phyloP scores from a whole-genome alignment of 2,113 vertebrate genomes.

The Chaenocephalus aceratus region DNA sequence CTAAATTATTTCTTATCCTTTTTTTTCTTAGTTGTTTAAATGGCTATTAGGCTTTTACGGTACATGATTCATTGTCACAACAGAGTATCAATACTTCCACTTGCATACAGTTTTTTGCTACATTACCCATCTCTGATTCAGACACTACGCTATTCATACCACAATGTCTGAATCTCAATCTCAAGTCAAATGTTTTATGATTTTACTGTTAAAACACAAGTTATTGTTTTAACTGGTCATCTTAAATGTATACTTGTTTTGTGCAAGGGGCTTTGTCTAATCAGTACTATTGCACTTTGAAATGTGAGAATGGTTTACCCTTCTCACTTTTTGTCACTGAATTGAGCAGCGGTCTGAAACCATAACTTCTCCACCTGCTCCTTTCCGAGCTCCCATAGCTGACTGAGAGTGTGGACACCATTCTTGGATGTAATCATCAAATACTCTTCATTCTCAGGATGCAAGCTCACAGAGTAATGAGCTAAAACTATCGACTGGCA shows the following conservation, averaged over 20 bases:
- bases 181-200: background rate
- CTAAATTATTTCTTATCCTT: too few species aligned
- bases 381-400: constrained; percentile 85
- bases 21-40: background rate
- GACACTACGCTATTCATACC: background rate
- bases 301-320: background rate
- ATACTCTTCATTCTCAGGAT: constrained; percentile 92
- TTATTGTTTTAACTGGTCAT: background rate
- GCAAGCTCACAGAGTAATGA: constrained; percentile 70
- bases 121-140: background rate
- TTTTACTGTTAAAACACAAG: background rate
- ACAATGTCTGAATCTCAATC: background rate
- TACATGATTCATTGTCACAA: background rate
- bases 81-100: background rate
- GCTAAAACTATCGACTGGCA: constrained; percentile 89
- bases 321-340: constrained; percentile 15
- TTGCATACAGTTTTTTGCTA: background rate
- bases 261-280: background rate
- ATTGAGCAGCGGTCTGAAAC: constrained; percentile 80
- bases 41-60: background rate
- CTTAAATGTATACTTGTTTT: background rate
- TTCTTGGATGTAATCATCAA: constrained; percentile 85
- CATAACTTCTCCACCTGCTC: constrained; percentile 85
- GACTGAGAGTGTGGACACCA: constrained; percentile 78
- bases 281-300: background rate